Base-by-base conservation (phyloP, 2,797 vertebrate species). In the Perdix hodgsoniae region DNA sequence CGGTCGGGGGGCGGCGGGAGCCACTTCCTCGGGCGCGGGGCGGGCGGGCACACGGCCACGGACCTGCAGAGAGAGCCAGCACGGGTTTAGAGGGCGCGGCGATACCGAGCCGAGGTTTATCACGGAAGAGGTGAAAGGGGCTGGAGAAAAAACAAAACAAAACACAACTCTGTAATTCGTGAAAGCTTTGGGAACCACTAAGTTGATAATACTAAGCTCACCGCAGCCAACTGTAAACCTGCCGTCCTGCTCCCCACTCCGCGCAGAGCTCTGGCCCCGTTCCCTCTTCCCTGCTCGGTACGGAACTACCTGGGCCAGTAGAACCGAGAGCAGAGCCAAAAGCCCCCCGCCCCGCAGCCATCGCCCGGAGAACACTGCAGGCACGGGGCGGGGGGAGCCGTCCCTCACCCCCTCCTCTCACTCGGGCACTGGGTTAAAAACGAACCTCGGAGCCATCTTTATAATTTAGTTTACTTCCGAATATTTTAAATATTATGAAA, bases 401-500 rank as follows among this genome's bases (percentile, higher is more conserved):
- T 87, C 90, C 83, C 59, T 77, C 79, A 21, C 54, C 8, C 24
- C 67, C 64, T 82, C 57, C 70, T 87, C 86, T 44, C 37, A 29
- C 89, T 91, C 89, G 96, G 75, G 64, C 95, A 93, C 93, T 97
- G 91, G 84, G 66, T 97, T 95, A 96, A 92, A 97, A 97, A 97
- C 94, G 95, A 96, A 97, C 77, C 96, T 97, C 96, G 93, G 92
- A 96, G 96, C 90, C 97, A 96, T 95, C 83, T 94, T 91, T 92
- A 97, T 96, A 97, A 98, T 95, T 97, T 97, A 97, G 97, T 98
- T 97, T 98, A 97, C 97, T 98, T 98, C 94, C 94, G 94, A 96
- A 97, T 97, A 97, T 96, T 96, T 98, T 98, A 97, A 97, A 97
- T 97, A 97, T 96, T 94, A 97, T 95, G 97, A 96, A 97, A 96